A percentile compares a stretch with the other conserved stretches of the same genome.
Conservation (phyloP, 2,797 vertebrate genomes). For the Coendou prehensilis region DNA sequence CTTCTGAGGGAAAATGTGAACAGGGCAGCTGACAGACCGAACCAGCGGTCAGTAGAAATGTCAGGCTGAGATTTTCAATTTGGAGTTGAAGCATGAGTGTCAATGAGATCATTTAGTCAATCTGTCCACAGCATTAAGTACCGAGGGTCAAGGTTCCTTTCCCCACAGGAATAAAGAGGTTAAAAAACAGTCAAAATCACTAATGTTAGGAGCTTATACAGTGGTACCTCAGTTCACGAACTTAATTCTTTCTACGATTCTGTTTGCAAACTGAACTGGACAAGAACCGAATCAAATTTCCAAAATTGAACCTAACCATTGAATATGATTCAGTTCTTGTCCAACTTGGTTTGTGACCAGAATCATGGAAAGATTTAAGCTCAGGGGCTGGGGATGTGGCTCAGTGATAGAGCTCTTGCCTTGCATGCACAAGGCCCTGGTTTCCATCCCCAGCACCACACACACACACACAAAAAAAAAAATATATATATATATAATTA, state of each 20-base stretch:
- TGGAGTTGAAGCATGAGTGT: background rate
- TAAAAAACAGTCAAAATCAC: background rate
- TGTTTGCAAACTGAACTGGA: background rate
- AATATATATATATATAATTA: background rate
- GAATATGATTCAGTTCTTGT: background rate
- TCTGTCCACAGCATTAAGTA: background rate
- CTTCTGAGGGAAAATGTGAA: background rate
- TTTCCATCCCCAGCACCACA: background rate
- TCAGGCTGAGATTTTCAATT: background rate
- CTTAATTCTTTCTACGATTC: background rate
- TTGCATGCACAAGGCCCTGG: background rate
- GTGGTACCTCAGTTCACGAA: background rate
- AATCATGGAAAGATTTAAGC: background rate
- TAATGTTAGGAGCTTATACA: too few species aligned
- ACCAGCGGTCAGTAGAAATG: background rate
- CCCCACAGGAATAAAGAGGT: background rate
- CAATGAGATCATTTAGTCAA: background rate
- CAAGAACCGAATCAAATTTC: background rate
- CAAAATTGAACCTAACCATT: background rate
- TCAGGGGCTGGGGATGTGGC: background rate
- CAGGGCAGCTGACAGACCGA: background rate
- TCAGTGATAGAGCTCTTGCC: background rate
- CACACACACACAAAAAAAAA: background rate
- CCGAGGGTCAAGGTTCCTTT: background rate
- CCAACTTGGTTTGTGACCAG: background rate